A percentile compares a stretch with the other conserved stretches of the same genome.
These are phyloP conservation scores for Cataglyphis albicans DNA, from an alignment of 2,888 invertebrate genomes.

Conservation along the genomic window DNA sequence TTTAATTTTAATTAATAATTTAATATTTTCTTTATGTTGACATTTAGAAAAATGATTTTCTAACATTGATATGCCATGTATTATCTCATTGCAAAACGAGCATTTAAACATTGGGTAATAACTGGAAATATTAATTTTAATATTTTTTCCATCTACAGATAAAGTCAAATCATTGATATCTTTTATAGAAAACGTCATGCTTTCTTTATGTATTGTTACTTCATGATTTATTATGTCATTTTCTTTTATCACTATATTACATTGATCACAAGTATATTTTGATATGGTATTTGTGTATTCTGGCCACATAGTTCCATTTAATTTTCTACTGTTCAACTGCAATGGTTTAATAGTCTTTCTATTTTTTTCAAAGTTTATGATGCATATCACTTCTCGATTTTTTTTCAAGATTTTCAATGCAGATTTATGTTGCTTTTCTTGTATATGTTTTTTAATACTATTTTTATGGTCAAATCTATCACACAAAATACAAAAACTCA, in stretches of 20 bases:
- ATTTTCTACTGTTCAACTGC: slow-evolving; percentile 7
- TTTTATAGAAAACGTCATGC: background rate
- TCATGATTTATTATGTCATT: slow-evolving; percentile 26
- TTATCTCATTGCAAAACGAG: slow-evolving; percentile 29
- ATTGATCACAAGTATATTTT: slow-evolving; percentile 14
- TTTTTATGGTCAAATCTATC: background rate
- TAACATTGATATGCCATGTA: slow-evolving; percentile 8
- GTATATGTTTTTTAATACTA: background rate
- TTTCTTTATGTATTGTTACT: background rate
- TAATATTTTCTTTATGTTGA: slow-evolving; percentile 8
- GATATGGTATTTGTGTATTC: background rate
- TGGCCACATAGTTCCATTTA: slow-evolving; percentile 10
- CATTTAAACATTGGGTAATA: slow-evolving; percentile 27
- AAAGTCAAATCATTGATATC: background rate
- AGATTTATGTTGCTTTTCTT: background rate
- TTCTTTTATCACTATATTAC: background rate
- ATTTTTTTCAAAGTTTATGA: background rate
- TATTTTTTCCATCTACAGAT: background rate
- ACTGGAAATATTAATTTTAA: background rate
- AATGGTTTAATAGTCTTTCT: background rate
- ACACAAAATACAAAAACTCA: slow-evolving; percentile 3
- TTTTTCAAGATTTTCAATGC: background rate
- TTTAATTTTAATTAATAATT: background rate
- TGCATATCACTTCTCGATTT: background rate
- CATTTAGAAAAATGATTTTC: background rate